Conservation (phyloP, 2,113 vertebrate species). For the Elaphurus davidianus region DNA sequence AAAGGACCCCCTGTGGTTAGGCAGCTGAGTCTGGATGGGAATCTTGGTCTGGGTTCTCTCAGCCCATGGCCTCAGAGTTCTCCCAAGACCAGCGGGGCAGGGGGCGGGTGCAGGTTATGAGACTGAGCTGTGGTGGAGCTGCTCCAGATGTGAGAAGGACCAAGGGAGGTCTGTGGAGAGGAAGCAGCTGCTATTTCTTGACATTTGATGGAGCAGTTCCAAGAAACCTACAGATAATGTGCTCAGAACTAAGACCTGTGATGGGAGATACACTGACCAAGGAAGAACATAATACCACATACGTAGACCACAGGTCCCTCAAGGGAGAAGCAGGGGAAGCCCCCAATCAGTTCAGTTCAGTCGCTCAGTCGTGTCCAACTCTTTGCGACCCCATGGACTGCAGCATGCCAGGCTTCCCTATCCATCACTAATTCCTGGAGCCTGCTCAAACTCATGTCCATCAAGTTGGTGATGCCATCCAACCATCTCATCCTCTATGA, state of each 20-base stretch:
- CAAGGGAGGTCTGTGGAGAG: neutral
- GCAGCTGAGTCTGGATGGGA: neutral
- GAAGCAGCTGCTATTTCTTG: neutral
- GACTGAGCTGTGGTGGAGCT: neutral
- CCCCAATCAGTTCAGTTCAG: neutral
- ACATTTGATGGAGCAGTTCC: neutral
- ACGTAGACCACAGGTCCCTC: neutral
- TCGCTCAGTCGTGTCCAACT: neutral
- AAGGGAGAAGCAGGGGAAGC: neutral
- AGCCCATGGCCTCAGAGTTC: neutral
- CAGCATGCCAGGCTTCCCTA: neutral
- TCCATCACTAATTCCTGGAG: neutral
- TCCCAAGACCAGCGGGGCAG: neutral
- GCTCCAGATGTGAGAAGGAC: neutral
- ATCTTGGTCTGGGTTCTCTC: neutral
- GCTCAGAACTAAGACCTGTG: neutral
- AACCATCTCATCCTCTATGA: neutral
- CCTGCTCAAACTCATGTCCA: neutral
- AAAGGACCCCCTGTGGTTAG: neutral
- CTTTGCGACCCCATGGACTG: neutral
- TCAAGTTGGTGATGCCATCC: neutral
- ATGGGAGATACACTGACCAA: neutral
- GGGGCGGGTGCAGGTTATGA: neutral
- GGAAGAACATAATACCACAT: neutral
- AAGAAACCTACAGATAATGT: neutral